Base-by-base conservation (phyloP, 2,797 vertebrate species). In the Rhincodon typus region DNA sequence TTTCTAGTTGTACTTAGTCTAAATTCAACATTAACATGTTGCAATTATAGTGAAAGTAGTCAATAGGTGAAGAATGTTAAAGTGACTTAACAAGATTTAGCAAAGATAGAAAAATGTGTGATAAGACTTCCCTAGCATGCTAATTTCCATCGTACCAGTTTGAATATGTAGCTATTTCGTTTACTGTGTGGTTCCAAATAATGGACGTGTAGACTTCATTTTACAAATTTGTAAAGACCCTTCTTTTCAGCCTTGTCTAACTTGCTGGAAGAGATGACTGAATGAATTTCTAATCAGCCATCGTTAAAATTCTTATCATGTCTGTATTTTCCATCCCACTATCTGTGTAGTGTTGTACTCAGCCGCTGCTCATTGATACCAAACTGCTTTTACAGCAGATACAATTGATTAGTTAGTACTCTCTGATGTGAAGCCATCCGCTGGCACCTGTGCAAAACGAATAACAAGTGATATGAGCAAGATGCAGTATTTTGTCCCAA, bases 251-350 rank as follows among this genome's bases (percentile, higher is more conserved):
- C 8, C 50, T 66, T 82, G 42, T 53, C 95, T 34, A 95, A 72
- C 94, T 96, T 0, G 96, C 62, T 96, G 74, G 95, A 95, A 96
- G 94, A 96, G 2, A 88, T 96, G 95, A 96, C 97, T 96, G 96
- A 96, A 96, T 96, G 96, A 96, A 96, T 96, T 96, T 96, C 96
- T 97, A 96, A 96, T 96, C 96, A 96, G 96, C 96, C 30, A 74
- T 96, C 96, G 96, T 97, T 97, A 97, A 97, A 96, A 97, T 97
- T 96, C 96, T 95, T 95, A 82, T 96, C 96, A 96, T 96, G 57
- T 70, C 93, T 96, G 96, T 95, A 96, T 77, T 86, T 91, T 96
- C 95, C 50, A 95, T 72, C 96, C 95, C 82, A 77, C 72, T 95
- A 94, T 95, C 91, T 62, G 96, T 96, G 96, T 94, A 93, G 66